phyloP scores from a whole-genome alignment of 2,888 invertebrate genomes.

The Dolomedes plantarius region DNA sequence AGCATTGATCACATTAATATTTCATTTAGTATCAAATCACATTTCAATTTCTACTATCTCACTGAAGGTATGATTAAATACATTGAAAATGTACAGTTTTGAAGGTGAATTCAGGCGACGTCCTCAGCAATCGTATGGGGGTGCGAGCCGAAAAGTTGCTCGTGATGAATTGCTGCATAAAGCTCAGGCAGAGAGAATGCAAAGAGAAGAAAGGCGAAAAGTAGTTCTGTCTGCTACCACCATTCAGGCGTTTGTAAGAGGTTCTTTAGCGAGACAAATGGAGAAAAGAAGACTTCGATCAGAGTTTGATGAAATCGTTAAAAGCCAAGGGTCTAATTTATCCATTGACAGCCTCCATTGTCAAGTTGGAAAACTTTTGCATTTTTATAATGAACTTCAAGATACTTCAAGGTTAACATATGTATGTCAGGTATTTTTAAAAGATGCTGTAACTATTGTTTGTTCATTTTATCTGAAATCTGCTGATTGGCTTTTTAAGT shows the following conservation, averaged over 20 bases:
- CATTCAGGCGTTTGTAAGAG: slow-evolving; percentile 88
- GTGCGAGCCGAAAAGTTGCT: slow-evolving; percentile 79
- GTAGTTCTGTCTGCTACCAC: slow-evolving; percentile 82
- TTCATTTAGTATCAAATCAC: too few relatives aligned
- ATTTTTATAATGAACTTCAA: slow-evolving; percentile 84
- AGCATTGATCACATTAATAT: too few relatives aligned
- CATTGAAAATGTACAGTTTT: slow-evolving; percentile 80
- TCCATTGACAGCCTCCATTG: slow-evolving; percentile 79
- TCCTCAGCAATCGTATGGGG: slow-evolving; percentile 92
- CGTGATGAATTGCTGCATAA: slow-evolving; percentile 85
- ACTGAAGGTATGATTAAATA: background rate
- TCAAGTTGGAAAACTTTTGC: slow-evolving; percentile 83
- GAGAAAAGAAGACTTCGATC: slow-evolving; percentile 82
- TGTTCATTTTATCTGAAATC: slow-evolving; percentile 18
- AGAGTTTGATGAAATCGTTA: slow-evolving; percentile 81
- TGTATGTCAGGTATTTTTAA: slow-evolving; percentile 58
- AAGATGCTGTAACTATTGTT: slow-evolving; percentile 26
- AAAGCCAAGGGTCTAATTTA: slow-evolving; percentile 57
- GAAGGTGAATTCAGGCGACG: slow-evolving; percentile 92
- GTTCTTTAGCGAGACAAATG: slow-evolving; percentile 81
- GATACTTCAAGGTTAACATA: slow-evolving; percentile 83
- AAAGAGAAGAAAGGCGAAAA: slow-evolving; percentile 83
- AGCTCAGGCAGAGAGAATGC: slow-evolving; percentile 89
- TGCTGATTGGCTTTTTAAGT: slow-evolving; percentile 47
- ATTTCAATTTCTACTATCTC: too few relatives aligned